phyloP scores from a whole-genome alignment of 1,140 invertebrate species.

The Thalassaphorura encarpata region DNA sequence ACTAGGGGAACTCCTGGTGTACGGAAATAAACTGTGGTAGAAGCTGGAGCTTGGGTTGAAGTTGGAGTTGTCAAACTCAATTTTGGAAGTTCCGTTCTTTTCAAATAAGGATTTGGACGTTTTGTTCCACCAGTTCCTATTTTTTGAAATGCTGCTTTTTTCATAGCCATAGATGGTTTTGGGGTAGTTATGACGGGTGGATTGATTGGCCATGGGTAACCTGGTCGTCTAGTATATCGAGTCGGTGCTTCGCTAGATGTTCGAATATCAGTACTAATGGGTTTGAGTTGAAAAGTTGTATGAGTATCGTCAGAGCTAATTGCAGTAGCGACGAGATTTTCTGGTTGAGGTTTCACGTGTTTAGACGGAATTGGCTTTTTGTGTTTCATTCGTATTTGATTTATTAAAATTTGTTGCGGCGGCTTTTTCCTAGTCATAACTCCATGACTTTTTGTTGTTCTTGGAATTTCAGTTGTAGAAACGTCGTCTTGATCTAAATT shows the following conservation, averaged over 20 bases:
- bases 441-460: conserved; percentile 10
- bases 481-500: not conserved
- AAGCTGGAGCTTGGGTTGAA: conserved; percentile 19
- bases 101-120: conserved; percentile 18
- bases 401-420: not conserved
- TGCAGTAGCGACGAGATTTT: conserved; percentile 18
- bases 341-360: conserved; percentile 25
- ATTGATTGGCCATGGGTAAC: conserved; percentile 13
- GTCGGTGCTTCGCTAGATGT: conserved; percentile 8
- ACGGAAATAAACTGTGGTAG: conserved; percentile 27
- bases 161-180: not conserved
- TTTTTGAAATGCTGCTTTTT: conserved; percentile 22
- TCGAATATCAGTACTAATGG: conserved; percentile 3
- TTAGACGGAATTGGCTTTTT: conserved; percentile 25
- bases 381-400: conserved; percentile 2
- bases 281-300: conserved; percentile 17
- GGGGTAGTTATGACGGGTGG: conserved; percentile 8
- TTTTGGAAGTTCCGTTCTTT: conserved; percentile 15
- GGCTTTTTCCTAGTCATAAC: not conserved
- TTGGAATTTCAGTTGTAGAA: conserved; percentile 5
- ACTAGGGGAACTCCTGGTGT: conserved; percentile 17
- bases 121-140: no score
- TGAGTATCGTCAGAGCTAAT: conserved; percentile 28
- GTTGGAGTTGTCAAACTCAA: conserved; percentile 29
- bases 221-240: conserved; percentile 15